A percentile compares a stretch with the other conserved stretches of the same genome.
phyloP scores from a whole-genome alignment of 2,113 vertebrate species.

The Amphilophus citrinellus region DNA sequence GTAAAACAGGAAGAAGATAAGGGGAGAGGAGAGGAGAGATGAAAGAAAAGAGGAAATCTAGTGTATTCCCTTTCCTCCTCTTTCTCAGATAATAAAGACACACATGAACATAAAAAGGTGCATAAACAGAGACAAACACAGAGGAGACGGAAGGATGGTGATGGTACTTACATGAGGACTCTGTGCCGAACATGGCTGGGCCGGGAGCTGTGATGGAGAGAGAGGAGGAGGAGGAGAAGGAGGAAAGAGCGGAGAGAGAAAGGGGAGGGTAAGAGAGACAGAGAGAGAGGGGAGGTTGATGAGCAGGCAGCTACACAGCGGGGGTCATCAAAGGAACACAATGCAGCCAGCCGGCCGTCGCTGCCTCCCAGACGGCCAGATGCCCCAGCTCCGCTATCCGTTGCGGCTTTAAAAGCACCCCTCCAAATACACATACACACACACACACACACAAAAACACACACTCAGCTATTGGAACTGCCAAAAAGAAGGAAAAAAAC shows the following conservation, averaged over 20 bases:
- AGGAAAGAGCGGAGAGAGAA: conserved; percentile 57
- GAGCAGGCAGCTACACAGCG: conserved; percentile 91
- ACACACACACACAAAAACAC: too few relatives aligned
- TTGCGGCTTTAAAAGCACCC: conserved; percentile 68
- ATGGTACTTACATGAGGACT: conserved; percentile 97
- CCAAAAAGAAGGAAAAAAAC: neutral
- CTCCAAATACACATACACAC: conserved; percentile 26
- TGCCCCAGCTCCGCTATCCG: conserved; percentile 77
- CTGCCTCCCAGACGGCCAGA: conserved; percentile 88
- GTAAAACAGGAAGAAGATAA: conserved; percentile 64
- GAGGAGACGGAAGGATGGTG: conserved; percentile 52
- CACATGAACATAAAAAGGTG: neutral
- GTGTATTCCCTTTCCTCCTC: neutral
- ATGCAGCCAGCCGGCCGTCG: conserved; percentile 83
- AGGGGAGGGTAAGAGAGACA: conserved; percentile 30
- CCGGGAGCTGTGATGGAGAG: conserved; percentile 87
- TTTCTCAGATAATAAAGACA: conserved; percentile 5
- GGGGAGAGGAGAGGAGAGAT: conserved; percentile 41
- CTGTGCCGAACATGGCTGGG: conserved; percentile 99
- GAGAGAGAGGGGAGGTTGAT: conserved; percentile 78
- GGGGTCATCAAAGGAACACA: conserved; percentile 95
- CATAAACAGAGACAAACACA: conserved; percentile 37
- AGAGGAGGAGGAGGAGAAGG: conserved; percentile 73
- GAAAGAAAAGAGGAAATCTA: conserved; percentile 43
- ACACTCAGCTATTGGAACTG: conserved; percentile 43